Base-by-base conservation (phyloP, 2,797 vertebrate species). In the Helostoma temminkii region DNA sequence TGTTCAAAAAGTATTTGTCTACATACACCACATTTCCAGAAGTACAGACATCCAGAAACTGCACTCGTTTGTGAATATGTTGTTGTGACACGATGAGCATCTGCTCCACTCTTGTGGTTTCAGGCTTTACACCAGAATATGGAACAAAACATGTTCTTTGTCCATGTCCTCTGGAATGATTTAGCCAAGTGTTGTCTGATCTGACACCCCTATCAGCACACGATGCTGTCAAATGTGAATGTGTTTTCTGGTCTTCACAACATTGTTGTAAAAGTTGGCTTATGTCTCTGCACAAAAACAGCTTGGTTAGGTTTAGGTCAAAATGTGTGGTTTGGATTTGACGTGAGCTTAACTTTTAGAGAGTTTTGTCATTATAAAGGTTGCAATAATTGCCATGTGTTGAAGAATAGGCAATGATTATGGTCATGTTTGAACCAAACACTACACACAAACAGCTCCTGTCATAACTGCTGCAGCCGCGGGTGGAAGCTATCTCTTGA, bases 1-100 rank as follows among this genome's bases (percentile, higher is more conserved):
- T 81, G 68, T 49, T n/a, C 24, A 47, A 57, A 26, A 66, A 42
- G 50, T 62, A 48, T 48, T 15, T 36, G 57, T n/a, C n/a, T n/a
- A n/a, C n/a, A n/a, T n/a, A n/a, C n/a, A n/a, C n/a, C n/a, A n/a
- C n/a, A n/a, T n/a, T n/a, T n/a, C n/a, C n/a, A n/a, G n/a, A n/a
- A n/a, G n/a, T n/a, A n/a, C n/a, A n/a, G 34, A 71, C 43, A 47
- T 10, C 10, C 16, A n/a, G 24, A 50, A 30, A 43, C 18, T 11
- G 19, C 15, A 16, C 22, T 18, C 3, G 26, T 16, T 10, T 34
- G 32, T 22, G 3, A 45, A 21, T 19, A 50, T 53, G 47, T 39
- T 47, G 42, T 6, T 55, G 49, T 18, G 28, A 30, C 25, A 42
- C 12, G 5, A 22, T 18, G 48, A 32, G 5, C n/a, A 19, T 49